Evolutionary conservation across 1,140 invertebrate species (phyloP), one percentile per base, ranked within the genome.

Genomic region (Lordiphosa mommai): DNA sequence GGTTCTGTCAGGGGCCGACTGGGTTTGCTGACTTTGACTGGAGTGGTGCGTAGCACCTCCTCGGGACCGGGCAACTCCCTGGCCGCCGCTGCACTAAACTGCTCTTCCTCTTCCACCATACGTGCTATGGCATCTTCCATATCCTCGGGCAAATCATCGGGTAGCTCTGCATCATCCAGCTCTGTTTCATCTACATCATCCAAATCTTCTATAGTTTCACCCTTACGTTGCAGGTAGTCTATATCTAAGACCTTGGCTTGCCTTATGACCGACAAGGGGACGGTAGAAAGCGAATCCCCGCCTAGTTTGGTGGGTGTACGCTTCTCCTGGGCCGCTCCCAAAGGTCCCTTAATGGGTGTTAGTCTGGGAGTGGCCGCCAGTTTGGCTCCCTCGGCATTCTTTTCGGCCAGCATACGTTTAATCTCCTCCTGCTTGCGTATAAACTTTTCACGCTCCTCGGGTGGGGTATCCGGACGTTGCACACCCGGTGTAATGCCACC

Each of bases 21-120:
- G 43, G 17, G 2, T 8, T 5, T 0, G 27, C 52, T 1, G 85
- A 65, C 1, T 44, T 84, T 84, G 14, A 30, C 43, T 0, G 90
- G 77, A 4, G 76, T 89, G 16, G 91, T 91, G 23, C 91, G 91
- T 7, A 91, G 13, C 27, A 92, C 91, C 12, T 93, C 91, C 0
- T 91, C 91, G 51, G 92, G 70, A 12, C 70, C 90, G 89, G 91
- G 91, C 0, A 92, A 38, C 16, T 92, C 91, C 0, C 92, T 69
- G 33, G 92, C 92, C 0, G 90, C 89, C 33, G 91, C 90, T 1
- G 91, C 92, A 8, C 50, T 79, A 8, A 79, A 86, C 9, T 85
- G 85, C n/a, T 87, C 85, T 56, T 93, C 91, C 73, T 93, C 92
- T 63, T 92, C 92, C 79, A 93, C 92, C 91, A 92, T 92, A 48